These are phyloP conservation scores for Chelonoidis abingdonii DNA, from an alignment of 2,113 vertebrate genomes.

Conservation along the genomic window DNA sequence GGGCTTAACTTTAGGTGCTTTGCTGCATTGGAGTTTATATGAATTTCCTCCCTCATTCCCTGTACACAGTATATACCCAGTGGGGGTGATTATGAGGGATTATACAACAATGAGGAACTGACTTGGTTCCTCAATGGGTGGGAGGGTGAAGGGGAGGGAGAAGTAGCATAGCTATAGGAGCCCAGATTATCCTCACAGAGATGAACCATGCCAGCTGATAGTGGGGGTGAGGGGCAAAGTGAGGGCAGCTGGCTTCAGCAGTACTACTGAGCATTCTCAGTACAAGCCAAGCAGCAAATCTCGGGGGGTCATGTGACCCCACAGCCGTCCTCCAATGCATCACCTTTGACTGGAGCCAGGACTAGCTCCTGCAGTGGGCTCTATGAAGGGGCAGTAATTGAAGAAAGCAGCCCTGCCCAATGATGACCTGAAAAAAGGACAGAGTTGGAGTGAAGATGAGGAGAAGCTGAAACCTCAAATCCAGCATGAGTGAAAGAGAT, in stretches of 20 bases:
- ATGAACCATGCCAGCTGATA: too few species aligned
- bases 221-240: too few species aligned
- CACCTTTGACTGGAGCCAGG: not conserved
- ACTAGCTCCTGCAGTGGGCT: not conserved
- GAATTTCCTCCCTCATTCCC: not conserved
- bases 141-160: not conserved
- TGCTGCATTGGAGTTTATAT: not conserved
- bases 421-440: not conserved
- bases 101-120: not conserved
- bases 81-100: not conserved
- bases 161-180: not conserved
- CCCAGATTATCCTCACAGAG: not conserved
- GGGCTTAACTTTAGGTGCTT: not conserved
- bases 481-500: not conserved
- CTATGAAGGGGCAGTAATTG: not conserved
- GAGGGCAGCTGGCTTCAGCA: too few species aligned
- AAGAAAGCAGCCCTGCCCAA: not conserved
- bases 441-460: not conserved
- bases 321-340: too few species aligned
- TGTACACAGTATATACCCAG: not conserved
- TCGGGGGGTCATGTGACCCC: too few species aligned
- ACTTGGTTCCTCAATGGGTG: not conserved
- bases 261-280: too few species aligned
- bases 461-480: not conserved
- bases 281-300: too few species aligned